Evolutionary conservation across 1,140 invertebrate species (phyloP).

Genomic region (Drosophila arawakana): DNA sequence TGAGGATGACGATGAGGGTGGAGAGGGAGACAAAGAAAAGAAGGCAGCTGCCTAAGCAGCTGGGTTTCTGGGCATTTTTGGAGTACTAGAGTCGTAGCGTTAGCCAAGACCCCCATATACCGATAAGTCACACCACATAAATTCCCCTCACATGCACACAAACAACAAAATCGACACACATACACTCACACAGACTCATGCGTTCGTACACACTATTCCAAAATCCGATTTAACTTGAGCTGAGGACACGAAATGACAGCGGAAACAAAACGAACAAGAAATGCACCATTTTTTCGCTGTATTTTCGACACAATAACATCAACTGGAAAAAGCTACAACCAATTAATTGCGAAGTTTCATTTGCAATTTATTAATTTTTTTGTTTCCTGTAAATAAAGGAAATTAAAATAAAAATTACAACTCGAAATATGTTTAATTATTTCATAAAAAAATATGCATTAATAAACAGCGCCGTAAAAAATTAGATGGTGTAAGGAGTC

Average conservation of each 20-base stretch:
- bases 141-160: slow-evolving; percentile 29
- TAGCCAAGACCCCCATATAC: slow-evolving; percentile 68
- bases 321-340: slow-evolving; percentile 71
- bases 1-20: slow-evolving; percentile 73
- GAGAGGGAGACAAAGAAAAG: slow-evolving; percentile 67
- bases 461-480: no score
- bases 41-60: slow-evolving; percentile 60
- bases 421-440: not conserved
- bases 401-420: slow-evolving; percentile 76
- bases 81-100: slow-evolving; percentile 66
- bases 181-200: slow-evolving; percentile 43
- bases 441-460: not conserved
- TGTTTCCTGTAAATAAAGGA: slow-evolving; percentile 84
- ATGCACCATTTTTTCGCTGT: slow-evolving; percentile 64
- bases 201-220: slow-evolving; percentile 68
- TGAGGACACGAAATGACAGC: slow-evolving; percentile 59
- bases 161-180: slow-evolving; percentile 39
- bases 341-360: slow-evolving; percentile 72
- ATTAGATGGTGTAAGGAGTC: no score
- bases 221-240: slow-evolving; percentile 52
- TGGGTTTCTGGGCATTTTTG: slow-evolving; percentile 54
- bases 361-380: slow-evolving; percentile 79
- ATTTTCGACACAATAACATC: slow-evolving; percentile 53
- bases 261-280: slow-evolving; percentile 56
- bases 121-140: slow-evolving; percentile 63